Percentiles rank a stretch among this genome's conserved stretches.
Conservation (phyloP, 2,113 vertebrate species). For the Mirza zaza region DNA sequence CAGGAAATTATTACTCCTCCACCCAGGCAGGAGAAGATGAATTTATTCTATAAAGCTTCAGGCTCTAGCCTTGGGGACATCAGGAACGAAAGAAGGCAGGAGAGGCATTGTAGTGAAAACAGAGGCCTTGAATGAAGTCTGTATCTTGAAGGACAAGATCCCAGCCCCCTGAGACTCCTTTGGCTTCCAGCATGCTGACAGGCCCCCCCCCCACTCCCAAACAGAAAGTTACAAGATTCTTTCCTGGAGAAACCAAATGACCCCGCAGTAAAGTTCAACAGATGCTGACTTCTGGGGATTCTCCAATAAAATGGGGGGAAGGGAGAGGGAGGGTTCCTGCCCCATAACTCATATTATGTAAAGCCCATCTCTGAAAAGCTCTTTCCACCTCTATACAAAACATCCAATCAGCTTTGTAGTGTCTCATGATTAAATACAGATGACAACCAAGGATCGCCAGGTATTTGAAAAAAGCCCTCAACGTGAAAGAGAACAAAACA, state of each 20-base stretch:
- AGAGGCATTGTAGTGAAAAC: neutral
- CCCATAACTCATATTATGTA: neutral
- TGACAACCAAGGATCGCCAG: neutral
- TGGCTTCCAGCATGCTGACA: neutral
- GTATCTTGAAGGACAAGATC: neutral
- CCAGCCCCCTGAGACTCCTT: neutral
- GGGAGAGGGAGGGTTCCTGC: neutral
- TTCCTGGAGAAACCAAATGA: neutral
- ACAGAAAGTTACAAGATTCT: neutral
- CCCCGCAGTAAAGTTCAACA: neutral
- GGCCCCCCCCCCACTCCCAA: neutral
- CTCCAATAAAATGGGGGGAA: neutral
- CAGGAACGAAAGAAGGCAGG: neutral
- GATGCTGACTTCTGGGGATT: neutral
- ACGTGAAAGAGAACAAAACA: neutral
- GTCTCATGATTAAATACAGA: neutral
- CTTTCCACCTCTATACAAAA: neutral
- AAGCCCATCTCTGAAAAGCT: neutral
- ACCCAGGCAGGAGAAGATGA: neutral
- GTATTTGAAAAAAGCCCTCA: neutral
- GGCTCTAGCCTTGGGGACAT: neutral
- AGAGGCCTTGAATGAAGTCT: neutral
- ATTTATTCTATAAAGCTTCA: neutral
- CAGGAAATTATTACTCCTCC: neutral
- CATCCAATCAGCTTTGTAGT: neutral